phyloP scores from a whole-genome alignment of 2,888 invertebrate genomes.

The Drosophila macrothrix region DNA sequence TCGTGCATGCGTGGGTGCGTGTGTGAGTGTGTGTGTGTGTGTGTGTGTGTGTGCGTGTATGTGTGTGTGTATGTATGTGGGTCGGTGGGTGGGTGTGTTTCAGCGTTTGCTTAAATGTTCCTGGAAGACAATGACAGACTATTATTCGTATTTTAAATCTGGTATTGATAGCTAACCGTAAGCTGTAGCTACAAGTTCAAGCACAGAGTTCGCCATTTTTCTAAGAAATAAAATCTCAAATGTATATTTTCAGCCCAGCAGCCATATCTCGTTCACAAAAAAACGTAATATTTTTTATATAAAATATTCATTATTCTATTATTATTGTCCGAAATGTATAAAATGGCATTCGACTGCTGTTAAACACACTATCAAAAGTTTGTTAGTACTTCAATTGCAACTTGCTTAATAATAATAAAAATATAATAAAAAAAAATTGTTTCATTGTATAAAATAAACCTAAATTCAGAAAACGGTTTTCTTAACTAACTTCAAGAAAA shows the following conservation, averaged over 20 bases:
- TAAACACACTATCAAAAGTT: slow-evolving; percentile 41
- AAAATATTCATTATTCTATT: slow-evolving; percentile 74
- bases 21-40: too few species aligned
- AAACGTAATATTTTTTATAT: slow-evolving; percentile 46
- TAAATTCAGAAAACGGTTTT: not conserved
- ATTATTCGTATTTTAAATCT: slow-evolving; percentile 7
- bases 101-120: slow-evolving; percentile 15
- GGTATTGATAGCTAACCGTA: slow-evolving; percentile 22
- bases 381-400: not conserved
- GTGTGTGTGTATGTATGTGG: slow-evolving; percentile 6
- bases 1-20: slow-evolving; percentile 17
- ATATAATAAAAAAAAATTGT: not conserved
- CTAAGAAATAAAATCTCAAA: slow-evolving; percentile 46
- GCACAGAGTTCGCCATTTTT: slow-evolving; percentile 14
- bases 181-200: slow-evolving; percentile 11
- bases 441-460: not conserved
- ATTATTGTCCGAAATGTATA: slow-evolving; percentile 58
- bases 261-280: slow-evolving; percentile 17
- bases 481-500: not conserved
- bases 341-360: slow-evolving; percentile 36
- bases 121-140: slow-evolving; percentile 42
- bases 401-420: not conserved
- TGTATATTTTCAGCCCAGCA: slow-evolving; percentile 39
- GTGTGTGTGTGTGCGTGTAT: slow-evolving; percentile 7
- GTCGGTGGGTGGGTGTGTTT: not conserved